Base-by-base conservation (phyloP, 2,888 invertebrate genomes). In the Ophion costatus region DNA sequence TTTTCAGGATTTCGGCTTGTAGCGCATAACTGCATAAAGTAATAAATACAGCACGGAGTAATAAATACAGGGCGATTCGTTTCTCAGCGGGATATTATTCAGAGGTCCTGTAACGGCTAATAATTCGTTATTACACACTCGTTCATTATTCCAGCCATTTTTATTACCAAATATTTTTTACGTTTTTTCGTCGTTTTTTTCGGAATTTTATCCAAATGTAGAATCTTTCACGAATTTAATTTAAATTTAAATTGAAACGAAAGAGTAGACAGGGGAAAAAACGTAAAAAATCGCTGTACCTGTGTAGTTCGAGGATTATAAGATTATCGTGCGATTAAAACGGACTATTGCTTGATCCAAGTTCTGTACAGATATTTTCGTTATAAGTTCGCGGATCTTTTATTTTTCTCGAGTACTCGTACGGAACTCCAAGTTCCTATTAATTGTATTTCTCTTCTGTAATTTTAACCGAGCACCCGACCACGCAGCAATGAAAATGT, bases 401-500 rank as follows among this genome's bases (percentile, higher is more conserved):
- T 79, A 64, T 71, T 56, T 71, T 71, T 79, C 22, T 79, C 6
- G 45, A 59, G 17, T 38, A 29, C 33, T 22, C 9, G 24, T 63
- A 45, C 45, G 51, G 29, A 56, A 64, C 24, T 38, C 29, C 38
- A 38, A 63, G 10, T 63, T 10, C 7, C 10, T 45, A 38, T 71
- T 71, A 79, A 70, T 71, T 64, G 51, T 38, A 79, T 64, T 11
- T 38, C 71, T 38, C 63, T 71, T 56, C 22, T 56, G 33, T 79
- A 71, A 45, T 79, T 51, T 9, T 63, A 79, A 17, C 70, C 2
- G 79, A 56, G 51, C 24, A 11, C 20, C 45, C 22, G 6, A 9
- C 61, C 33, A 3, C 56, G n/a, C 45, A 33, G 45, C 14, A 56
- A 71, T 38, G 79, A 79, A 79, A 79, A 79, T 63, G 22, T 79